Base-by-base conservation (phyloP, 2,797 vertebrate genomes). In the Premnoplex brunnescens region DNA sequence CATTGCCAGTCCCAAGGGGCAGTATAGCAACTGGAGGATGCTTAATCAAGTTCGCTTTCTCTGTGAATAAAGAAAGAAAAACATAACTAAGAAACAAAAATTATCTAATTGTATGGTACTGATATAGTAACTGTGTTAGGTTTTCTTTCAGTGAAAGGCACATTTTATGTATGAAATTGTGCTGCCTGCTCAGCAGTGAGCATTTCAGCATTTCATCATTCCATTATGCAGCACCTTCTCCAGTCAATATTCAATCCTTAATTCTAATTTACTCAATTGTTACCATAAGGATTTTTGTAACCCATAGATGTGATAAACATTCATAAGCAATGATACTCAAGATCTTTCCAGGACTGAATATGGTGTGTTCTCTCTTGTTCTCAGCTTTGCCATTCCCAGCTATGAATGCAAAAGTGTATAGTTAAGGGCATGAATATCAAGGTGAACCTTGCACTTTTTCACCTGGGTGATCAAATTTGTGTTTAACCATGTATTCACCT, bases 1-100 rank as follows among this genome's bases (percentile, higher is more conserved):
- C 99, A 96, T 99, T 99, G 90, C 99, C 99, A 14, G 99, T 99
- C 93, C 99, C 99, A 90, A 99, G 99, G 97, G 99, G 99, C 97
- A 99, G 99, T 92, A 99, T 99, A 92, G 99, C 99, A 97, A 99
- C 99, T 8, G 98, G 99, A 96, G 99, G 99, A 97, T 99, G 99
- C 96, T 98, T 98, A 94, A 97, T 96, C 97, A 99, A 97, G 96
- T 99, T 99, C 17, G 98, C 99, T 96, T 99, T 99, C 97, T 99
- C 99, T 99, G 97, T 97, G 77, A 94, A 97, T 85, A 85, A 80
- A 90, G 85, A 93, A 88, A 58, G 71, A 67, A 92, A 95, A 76
- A 64, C 10, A 75, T 26, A 75, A 46, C 44, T 90, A 63, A 95
- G 44, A 5, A 44, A 55, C 12, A 93, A 91, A 85, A 82, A 64